Base-by-base conservation (phyloP, 2,888 invertebrate genomes). In the Rhaphigaster nebulosa region DNA sequence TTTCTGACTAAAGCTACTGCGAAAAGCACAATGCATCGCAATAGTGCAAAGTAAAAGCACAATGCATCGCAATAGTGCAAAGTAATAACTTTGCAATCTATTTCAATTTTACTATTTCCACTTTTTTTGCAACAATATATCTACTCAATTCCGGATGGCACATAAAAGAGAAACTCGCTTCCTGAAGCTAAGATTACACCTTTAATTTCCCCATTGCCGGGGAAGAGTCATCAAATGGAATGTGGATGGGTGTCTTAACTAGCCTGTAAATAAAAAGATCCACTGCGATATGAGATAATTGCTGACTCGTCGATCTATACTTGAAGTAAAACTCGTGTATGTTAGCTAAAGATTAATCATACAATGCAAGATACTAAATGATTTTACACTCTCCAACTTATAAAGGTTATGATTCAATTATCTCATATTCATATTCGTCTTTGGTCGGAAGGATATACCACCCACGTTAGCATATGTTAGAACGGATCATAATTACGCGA, bases 211-310 rank as follows among this genome's bases (percentile, higher is more conserved):
- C 65, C 18, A 65, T 65, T 65, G 65, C 65, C 5, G 8, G 8
- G 10, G n/a, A n/a, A n/a, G 10, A 60, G 65, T 65, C 65, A 65
- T 65, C 65, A 65, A 65, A 65, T 65, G 65, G 65, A 65, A 65
- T 65, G 65, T 65, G 15, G 65, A 65, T 29, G 60, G 60, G 26
- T 60, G 60, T 65, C 65, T 65, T 65, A 65, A 65, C 65, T 29
- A 65, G 65, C 29, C 29, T 13, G 65, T 65, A 65, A 26, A 65
- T 29, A 65, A 29, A n/a, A 65, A 15, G 65, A 65, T 5, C 12
- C n/a, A 60, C n/a, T 0, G n/a, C 54, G 0, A 23, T 60, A n/a
- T 60, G 23, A 56, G 56, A 56, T 56, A 56, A 56, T 56, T 56
- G 56, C 52, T 52, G 5, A 15, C 26, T 56, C 56, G 1, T 56